Conservation (phyloP, 2,888 invertebrate genomes). For the Boloria selene region DNA sequence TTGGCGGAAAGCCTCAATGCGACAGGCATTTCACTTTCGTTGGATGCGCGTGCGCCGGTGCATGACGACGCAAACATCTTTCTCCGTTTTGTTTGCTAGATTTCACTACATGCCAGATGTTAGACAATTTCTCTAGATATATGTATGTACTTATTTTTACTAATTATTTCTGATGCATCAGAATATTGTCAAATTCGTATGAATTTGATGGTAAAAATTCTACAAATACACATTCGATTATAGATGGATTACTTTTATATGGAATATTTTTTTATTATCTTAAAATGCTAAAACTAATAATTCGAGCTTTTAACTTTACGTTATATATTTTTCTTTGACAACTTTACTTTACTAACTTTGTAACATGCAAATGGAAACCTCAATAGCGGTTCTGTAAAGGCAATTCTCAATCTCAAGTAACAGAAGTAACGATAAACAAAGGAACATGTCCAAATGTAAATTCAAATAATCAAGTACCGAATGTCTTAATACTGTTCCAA, state of each 20-base stretch:
- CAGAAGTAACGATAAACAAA: constrained; percentile 1
- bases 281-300: no score
- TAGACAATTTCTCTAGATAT: constrained; percentile 15
- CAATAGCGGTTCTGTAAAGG: no score
- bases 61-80: constrained; percentile 31
- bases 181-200: no score
- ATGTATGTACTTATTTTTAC: background rate
- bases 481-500: constrained; percentile 11
- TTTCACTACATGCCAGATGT: constrained; percentile 21
- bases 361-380: no score
- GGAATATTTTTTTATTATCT: no score
- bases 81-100: constrained; percentile 16
- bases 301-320: no score
- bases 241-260: no score
- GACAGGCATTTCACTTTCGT: constrained; percentile 31
- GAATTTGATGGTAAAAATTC: no score
- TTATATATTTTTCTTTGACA: no score
- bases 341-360: no score
- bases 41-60: constrained; percentile 39
- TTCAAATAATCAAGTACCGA: constrained; percentile 8
- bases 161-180: background rate
- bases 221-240: no score
- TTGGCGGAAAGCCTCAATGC: constrained; percentile 18
- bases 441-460: constrained; percentile 7
- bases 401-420: no score